Evolutionary conservation across 2,797 vertebrate genomes (phyloP).

Genomic region (Aphelocoma californica): DNA sequence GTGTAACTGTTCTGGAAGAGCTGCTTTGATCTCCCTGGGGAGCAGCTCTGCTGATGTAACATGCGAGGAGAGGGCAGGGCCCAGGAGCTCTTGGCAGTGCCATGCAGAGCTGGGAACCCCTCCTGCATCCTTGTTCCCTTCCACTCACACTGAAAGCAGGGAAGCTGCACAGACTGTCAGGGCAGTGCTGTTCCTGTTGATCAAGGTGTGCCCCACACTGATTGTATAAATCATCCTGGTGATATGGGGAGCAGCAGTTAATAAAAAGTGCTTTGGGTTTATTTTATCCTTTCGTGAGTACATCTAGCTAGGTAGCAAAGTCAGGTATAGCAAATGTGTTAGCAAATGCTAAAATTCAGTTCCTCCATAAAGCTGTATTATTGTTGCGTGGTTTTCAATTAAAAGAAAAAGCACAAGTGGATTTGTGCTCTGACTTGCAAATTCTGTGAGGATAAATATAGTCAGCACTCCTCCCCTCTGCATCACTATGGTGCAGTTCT

Average conservation of each 20-base stretch:
- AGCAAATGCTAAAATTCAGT: background rate
- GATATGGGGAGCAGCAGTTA: background rate
- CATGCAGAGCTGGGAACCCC: background rate
- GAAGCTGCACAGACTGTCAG: background rate
- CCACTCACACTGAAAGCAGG: background rate
- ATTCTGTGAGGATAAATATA: background rate
- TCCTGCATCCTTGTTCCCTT: background rate
- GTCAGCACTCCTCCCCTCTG: background rate
- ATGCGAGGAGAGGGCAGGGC: background rate
- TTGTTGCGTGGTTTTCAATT: background rate
- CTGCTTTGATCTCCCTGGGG: background rate
- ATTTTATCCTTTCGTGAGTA: background rate
- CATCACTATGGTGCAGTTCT: background rate
- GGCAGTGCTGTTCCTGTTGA: background rate
- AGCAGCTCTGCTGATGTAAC: background rate
- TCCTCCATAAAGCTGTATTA: background rate
- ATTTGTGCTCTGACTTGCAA: conserved; percentile 22
- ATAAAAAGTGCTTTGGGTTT: background rate
- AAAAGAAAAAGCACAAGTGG: background rate
- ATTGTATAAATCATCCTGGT: rapidly evolving
- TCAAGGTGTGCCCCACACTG: background rate
- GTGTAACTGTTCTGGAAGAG: background rate
- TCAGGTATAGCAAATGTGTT: background rate
- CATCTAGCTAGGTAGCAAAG: background rate
- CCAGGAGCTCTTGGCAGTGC: background rate